phyloP scores from a whole-genome alignment of 2,888 invertebrate species.

The Lycia hirtaria region DNA sequence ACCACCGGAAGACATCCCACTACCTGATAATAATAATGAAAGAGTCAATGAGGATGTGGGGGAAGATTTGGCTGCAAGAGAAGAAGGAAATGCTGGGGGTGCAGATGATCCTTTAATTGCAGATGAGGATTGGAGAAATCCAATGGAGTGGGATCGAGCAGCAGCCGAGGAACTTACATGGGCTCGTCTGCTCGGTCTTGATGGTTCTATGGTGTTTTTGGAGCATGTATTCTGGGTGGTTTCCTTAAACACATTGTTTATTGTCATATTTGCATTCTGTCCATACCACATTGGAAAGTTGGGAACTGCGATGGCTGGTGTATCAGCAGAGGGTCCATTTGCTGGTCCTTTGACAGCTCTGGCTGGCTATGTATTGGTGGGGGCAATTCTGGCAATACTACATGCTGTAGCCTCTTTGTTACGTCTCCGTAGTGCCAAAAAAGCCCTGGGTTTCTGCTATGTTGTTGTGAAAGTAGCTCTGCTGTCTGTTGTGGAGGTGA shows the following conservation, averaged over 20 bases:
- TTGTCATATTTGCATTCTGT: constrained; percentile 98
- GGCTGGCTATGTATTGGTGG: constrained; percentile 96
- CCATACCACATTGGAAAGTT: constrained; percentile 98
- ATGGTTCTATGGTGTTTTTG: constrained; percentile 98
- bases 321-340: constrained; percentile 90
- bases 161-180: constrained; percentile 99
- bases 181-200: constrained; percentile 97
- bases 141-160: constrained; percentile 99
- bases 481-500: constrained; percentile 97
- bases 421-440: constrained; percentile 91
- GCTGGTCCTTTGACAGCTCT: constrained; percentile 96
- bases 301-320: constrained; percentile 88
- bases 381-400: constrained; percentile 91
- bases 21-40: constrained; percentile 82
- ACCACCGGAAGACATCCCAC: constrained; percentile 75
- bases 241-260: constrained; percentile 97
- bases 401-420: constrained; percentile 94
- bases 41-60: constrained; percentile 69
- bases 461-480: constrained; percentile 96
- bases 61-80: constrained; percentile 63
- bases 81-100: constrained; percentile 71
- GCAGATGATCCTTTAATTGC: constrained; percentile 86
- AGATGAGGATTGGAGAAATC: constrained; percentile 97
- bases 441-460: constrained; percentile 96
- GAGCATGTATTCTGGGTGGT: constrained; percentile 99